These are phyloP conservation scores for Cephus nigrinus DNA, from an alignment of 2,888 invertebrate species.

Conservation along the genomic window DNA sequence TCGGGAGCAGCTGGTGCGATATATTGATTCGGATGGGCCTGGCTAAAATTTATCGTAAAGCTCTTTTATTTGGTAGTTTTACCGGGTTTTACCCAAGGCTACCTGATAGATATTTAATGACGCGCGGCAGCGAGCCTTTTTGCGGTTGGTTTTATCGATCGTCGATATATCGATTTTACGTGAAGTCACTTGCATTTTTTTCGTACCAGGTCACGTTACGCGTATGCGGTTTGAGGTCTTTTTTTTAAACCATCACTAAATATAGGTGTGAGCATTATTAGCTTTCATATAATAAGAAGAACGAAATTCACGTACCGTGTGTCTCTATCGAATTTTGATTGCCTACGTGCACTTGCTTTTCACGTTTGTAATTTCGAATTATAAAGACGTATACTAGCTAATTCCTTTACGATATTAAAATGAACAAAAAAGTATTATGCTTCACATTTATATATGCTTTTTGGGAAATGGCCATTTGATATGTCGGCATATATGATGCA, in stretches of 20 bases:
- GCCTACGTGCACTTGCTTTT: not conserved
- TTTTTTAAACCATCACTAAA: not conserved
- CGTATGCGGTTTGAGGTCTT: too few relatives aligned
- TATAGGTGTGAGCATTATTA: not conserved
- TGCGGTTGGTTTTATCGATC: not conserved
- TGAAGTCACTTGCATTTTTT: not conserved
- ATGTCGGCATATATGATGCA: not conserved
- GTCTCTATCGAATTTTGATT: not conserved
- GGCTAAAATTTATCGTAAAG: not conserved
- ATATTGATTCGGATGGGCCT: not conserved
- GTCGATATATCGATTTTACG: not conserved
- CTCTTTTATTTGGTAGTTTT: not conserved
- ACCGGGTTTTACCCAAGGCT: not conserved
- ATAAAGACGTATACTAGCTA: not conserved
- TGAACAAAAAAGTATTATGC: not conserved
- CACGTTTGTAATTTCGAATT: not conserved
- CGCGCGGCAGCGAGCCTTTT: not conserved
- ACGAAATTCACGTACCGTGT: not conserved
- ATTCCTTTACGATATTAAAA: not conserved
- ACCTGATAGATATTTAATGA: not conserved
- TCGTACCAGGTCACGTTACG: not conserved
- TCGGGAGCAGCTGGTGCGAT: not conserved
- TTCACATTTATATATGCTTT: not conserved
- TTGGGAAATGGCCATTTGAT: not conserved
- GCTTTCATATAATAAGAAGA: not conserved